Evolutionary conservation across 2,797 vertebrate genomes (phyloP).

Genomic region (Thamnophis elegans): DNA sequence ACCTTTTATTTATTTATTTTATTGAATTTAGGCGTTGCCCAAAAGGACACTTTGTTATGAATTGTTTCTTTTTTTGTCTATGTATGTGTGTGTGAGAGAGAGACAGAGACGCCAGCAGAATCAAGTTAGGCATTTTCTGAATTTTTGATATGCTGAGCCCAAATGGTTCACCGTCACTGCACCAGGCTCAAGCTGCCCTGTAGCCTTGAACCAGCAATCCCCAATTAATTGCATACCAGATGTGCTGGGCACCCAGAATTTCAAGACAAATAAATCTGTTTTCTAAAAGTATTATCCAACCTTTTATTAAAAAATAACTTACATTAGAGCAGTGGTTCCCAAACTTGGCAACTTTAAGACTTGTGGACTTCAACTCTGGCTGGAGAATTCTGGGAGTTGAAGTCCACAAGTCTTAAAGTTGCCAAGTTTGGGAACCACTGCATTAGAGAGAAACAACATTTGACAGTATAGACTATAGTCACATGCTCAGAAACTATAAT

Average conservation of each 20-base stretch:
- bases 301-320: not conserved
- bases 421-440: too few species aligned
- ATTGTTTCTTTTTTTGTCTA: not conserved
- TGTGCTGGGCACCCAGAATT: not conserved
- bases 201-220: not conserved
- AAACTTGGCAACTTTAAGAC: too few species aligned
- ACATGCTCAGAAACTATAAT: not conserved
- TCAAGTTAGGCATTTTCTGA: not conserved
- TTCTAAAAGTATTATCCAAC: not conserved
- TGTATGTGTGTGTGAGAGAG: too few species aligned
- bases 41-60: not conserved
- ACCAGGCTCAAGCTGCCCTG: not conserved
- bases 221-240: not conserved
- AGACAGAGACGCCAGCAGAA: not conserved
- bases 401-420: too few species aligned
- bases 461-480: not conserved
- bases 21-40: not conserved
- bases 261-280: not conserved
- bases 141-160: not conserved
- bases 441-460: not conserved
- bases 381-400: too few species aligned
- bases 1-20: not conserved
- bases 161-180: not conserved
- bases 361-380: too few species aligned
- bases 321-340: too few species aligned